phyloP scores from a whole-genome alignment of 1,140 invertebrate species.

The Ladona fulva region DNA sequence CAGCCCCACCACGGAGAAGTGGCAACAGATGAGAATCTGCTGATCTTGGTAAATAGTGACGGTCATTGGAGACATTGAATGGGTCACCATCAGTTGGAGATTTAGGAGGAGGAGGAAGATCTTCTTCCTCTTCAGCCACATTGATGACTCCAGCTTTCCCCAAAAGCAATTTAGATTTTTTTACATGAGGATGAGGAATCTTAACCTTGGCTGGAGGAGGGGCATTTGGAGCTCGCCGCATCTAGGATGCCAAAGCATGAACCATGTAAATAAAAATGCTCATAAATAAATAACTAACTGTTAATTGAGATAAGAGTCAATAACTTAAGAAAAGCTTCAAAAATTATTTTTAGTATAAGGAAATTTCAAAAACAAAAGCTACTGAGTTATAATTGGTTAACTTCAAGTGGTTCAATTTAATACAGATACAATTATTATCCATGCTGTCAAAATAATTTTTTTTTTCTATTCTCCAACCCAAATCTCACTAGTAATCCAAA shows the following conservation, averaged over 20 bases:
- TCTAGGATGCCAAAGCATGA: slow-evolving; percentile 3
- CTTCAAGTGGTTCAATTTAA: too few species aligned
- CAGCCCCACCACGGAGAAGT: background rate
- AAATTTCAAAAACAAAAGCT: too few species aligned
- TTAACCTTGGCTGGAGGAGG: slow-evolving; percentile 50
- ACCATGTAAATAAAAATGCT: too few species aligned
- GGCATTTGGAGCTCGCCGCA: slow-evolving; percentile 8
- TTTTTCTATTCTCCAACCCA: too few species aligned
- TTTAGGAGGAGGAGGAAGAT: slow-evolving; percentile 74
- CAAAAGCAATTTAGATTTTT: slow-evolving; percentile 91
- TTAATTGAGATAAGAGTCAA: too few species aligned
- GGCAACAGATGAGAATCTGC: background rate
- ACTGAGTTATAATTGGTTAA: too few species aligned
- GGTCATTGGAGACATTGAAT: slow-evolving; percentile 97
- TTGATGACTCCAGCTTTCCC: slow-evolving; percentile 95
- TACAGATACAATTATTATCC: too few species aligned
- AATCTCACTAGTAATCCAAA: too few species aligned
- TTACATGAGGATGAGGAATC: slow-evolving; percentile 87
- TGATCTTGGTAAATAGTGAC: slow-evolving; percentile 31
- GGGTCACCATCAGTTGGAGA: slow-evolving; percentile 82
- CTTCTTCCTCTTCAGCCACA: slow-evolving; percentile 81
- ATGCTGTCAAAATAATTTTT: too few species aligned
- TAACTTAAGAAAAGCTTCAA: too few species aligned
- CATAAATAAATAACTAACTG: too few species aligned
- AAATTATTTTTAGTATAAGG: too few species aligned